A percentile compares a stretch with the other conserved stretches of the same genome.
phyloP scores from a whole-genome alignment of 1,140 invertebrate species.

The Nephila pilipes region DNA sequence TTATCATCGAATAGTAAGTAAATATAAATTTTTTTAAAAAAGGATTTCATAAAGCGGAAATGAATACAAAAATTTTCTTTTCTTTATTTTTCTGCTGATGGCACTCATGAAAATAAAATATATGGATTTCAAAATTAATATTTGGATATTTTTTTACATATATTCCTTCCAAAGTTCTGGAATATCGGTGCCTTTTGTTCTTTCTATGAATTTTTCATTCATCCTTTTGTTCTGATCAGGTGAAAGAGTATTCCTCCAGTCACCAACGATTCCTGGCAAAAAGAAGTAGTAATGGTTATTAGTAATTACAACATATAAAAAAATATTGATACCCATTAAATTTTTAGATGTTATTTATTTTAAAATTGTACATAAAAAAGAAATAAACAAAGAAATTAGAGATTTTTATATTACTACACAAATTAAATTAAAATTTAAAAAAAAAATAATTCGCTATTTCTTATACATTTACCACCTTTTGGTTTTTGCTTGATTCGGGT shows the following conservation, averaged over 20 bases:
- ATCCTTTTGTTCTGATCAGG: conserved; percentile 80
- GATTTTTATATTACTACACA: too few species aligned
- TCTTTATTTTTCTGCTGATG: too few species aligned
- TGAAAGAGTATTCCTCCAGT: conserved; percentile 82
- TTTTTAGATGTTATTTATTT: too few species aligned
- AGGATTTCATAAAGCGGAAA: too few species aligned
- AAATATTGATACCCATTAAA: too few species aligned
- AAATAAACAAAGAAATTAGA: neutral
- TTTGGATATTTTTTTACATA: conserved; percentile 1
- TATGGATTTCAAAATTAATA: neutral
- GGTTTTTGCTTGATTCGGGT: neutral
- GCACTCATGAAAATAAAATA: neutral
- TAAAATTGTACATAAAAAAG: neutral
- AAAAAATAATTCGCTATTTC: too few species aligned
- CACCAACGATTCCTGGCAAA: conserved; percentile 79
- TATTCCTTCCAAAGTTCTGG: conserved; percentile 54
- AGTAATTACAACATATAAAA: neutral
- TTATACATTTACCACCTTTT: neutral
- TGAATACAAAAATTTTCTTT: too few species aligned
- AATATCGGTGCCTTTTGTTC: conserved; percentile 70
- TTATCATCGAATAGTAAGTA: too few species aligned
- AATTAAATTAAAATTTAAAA: too few species aligned
- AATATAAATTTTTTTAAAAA: too few species aligned
- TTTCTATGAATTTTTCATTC: conserved; percentile 75
- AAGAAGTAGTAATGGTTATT: neutral